phyloP scores from a whole-genome alignment of 53 echinoderm and acorn worm species.

The Hippasteria phrygiana region DNA sequence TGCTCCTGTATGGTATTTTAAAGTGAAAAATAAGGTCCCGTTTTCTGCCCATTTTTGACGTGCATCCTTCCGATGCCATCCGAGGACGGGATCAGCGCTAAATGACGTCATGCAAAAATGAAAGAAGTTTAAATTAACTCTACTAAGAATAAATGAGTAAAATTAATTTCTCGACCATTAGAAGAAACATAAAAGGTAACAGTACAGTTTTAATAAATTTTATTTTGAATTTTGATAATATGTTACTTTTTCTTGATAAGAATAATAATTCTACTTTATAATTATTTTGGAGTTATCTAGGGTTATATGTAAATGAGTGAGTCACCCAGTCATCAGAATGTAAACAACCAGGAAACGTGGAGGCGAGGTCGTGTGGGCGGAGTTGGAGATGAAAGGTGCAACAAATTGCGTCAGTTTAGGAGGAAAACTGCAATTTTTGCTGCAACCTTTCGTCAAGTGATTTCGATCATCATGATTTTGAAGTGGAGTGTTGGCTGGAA shows the following conservation, averaged over 20 bases:
- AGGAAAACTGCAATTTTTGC: background rate
- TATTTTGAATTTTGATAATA: too few species aligned
- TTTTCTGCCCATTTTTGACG: conserved; percentile 43
- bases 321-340: background rate
- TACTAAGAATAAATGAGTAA: background rate
- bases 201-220: background rate
- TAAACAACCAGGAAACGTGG: background rate
- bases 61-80: background rate
- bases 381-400: background rate
- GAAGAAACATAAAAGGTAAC: background rate
- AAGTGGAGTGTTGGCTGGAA: too few species aligned
- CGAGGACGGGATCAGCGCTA: conserved; percentile 4
- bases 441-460: too few species aligned
- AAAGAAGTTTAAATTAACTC: background rate
- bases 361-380: background rate
- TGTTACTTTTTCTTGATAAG: background rate
- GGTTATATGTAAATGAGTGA: conserved; percentile 7
- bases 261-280: background rate
- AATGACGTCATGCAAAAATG: conserved; percentile 41
- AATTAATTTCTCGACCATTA: background rate
- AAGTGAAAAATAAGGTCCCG: background rate
- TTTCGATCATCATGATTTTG: too few species aligned
- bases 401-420: too few species aligned
- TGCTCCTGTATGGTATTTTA: background rate
- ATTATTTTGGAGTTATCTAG: background rate